Evolutionary conservation across 2,797 vertebrate genomes (phyloP), one percentile per base, ranked within the genome.

Genomic region (Sebastolobus altivelis): DNA sequence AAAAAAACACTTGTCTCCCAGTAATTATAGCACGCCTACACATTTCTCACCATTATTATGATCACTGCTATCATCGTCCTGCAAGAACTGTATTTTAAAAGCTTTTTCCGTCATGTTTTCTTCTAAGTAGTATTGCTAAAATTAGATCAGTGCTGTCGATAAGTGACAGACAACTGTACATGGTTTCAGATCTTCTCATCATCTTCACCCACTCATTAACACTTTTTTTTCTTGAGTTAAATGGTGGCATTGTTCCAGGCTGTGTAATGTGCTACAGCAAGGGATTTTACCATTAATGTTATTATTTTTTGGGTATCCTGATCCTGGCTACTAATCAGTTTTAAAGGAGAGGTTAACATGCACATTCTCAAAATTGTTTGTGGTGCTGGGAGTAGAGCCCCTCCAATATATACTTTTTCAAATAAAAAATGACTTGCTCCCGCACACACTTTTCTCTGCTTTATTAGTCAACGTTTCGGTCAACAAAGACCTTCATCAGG

Each of bases 71-170:
- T 79, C 63, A 14, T 54, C 9, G 0, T 79, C 37, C 60, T 54
- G 35, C 67, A 40, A 25, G 40, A 54, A 60, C 14, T 68, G 56
- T 6, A 5, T 52, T 77, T 69, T 25, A 83, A 65, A 56, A 79
- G 66, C 71, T 75, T 66, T 58, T 43, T 29, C 69, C 14, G 11
- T 59, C 63, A 65, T 11, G 58, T 80, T 79, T 79, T 60, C 65
- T 20, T 76, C 60, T 43, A 78, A 84, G 80, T 67, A 72, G 71
- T 75, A 38, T 54, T 33, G 33, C 87, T 86, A 87, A 84, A 87
- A 86, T 79, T 86, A 84, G 81, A 87, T 75, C 70, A 77, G 63
- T 8, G 27, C 61, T 81, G 82, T 87, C 38, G 12, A 69, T 68
- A 75, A 40, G 66, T 33, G 72, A 79, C 67, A 60, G 65, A 80